Conservation (phyloP, 2,113 vertebrate genomes). For the Megaceryle torquata region DNA sequence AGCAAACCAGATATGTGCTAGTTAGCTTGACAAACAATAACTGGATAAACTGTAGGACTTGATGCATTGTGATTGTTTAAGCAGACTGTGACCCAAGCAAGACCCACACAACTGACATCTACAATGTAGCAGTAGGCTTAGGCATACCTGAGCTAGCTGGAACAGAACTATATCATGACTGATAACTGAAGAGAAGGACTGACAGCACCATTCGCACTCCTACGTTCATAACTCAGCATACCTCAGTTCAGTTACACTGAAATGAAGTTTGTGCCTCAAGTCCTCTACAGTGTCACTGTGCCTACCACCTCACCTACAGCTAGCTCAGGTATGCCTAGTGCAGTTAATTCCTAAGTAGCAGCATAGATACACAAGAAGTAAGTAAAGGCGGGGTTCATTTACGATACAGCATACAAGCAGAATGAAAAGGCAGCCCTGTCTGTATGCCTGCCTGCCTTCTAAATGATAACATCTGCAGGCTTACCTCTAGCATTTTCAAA, state of each 20-base stretch:
- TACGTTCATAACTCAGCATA: background rate
- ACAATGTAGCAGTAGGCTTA: background rate
- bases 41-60: background rate
- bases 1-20: background rate
- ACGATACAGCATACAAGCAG: background rate
- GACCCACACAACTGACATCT: background rate
- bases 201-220: background rate
- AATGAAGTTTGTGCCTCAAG: background rate
- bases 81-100: background rate
- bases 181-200: background rate
- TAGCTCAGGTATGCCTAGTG: background rate
- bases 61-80: background rate
- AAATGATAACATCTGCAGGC: background rate
- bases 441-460: background rate
- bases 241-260: background rate
- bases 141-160: background rate
- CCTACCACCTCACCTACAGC: no score
- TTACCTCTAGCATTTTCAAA: background rate
- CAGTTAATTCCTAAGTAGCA: background rate
- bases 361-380: background rate
- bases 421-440: background rate
- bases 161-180: background rate
- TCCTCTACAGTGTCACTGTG: background rate
- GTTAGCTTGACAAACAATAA: background rate
- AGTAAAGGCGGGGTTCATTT: background rate